Evolutionary conservation across 2,888 invertebrate genomes (phyloP).

Genomic region (Anarsia innoxiella): DNA sequence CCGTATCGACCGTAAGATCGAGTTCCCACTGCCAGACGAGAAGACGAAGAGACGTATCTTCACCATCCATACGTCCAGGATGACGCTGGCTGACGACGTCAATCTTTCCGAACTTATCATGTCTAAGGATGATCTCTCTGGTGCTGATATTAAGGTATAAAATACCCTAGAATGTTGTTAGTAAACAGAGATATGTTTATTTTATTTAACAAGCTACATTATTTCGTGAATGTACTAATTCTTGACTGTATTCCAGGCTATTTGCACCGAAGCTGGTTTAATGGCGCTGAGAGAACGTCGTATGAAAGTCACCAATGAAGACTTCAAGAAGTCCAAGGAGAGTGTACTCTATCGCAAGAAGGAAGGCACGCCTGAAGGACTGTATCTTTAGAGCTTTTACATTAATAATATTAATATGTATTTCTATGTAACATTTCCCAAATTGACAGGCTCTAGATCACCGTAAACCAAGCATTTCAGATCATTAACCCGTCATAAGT

Average conservation of each 20-base stretch:
- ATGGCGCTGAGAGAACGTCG: conserved; percentile 98
- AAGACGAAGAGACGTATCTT: conserved; percentile 98
- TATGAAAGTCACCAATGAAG: conserved; percentile 99
- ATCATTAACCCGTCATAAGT: no score
- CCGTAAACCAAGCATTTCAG: no score
- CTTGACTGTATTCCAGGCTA: conserved; percentile 81
- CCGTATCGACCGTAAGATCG: conserved; percentile 99
- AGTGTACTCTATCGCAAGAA: conserved; percentile 99
- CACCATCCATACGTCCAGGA: conserved; percentile 98
- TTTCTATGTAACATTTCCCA: conserved; percentile 1
- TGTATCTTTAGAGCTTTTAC: conserved; percentile 87
- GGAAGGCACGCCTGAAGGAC: conserved; percentile 99
- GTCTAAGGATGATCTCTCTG: conserved; percentile 99
- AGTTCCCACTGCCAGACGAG: conserved; percentile 99
- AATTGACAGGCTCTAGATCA: no score
- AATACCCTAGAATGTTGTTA: no score
- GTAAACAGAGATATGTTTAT: no score
- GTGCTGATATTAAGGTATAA: conserved; percentile 96
- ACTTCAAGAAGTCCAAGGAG: conserved; percentile 99
- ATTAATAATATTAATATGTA: conserved; percentile 6
- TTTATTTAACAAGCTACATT: no score
- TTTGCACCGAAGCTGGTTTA: conserved; percentile 99
- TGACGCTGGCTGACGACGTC: conserved; percentile 98
- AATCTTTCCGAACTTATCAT: conserved; percentile 97
- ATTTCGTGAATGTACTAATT: background rate